Conservation (phyloP, 2,888 invertebrate genomes). For the Sericinus montela region DNA sequence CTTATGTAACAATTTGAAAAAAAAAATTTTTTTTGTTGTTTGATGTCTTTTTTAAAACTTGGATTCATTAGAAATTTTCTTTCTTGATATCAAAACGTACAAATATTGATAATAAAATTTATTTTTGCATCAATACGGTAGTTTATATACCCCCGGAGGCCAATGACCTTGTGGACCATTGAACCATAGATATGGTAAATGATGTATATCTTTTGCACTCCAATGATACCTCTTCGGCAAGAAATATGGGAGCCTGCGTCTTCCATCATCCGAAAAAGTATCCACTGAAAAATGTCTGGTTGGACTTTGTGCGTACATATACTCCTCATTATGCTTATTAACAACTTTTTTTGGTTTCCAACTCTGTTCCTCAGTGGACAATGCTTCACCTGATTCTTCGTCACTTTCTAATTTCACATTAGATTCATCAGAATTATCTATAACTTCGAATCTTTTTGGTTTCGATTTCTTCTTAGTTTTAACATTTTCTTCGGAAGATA, state of each 20-base stretch:
- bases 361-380: neutral
- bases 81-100: too few relatives aligned
- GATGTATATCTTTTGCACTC: slow-evolving; percentile 35
- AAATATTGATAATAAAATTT: too few relatives aligned
- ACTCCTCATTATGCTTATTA: neutral
- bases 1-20: too few relatives aligned
- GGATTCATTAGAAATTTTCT: too few relatives aligned
- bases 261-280: neutral
- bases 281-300: slow-evolving; percentile 15
- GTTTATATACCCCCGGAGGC: slow-evolving; percentile 22
- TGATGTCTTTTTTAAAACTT: too few relatives aligned
- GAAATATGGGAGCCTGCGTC: slow-evolving; percentile 39
- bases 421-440: slow-evolving; percentile 14
- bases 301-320: slow-evolving; percentile 28
- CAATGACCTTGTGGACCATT: slow-evolving; percentile 44
- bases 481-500: neutral
- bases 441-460: slow-evolving; percentile 19
- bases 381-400: neutral
- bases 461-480: neutral
- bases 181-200: slow-evolving; percentile 52
- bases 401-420: neutral
- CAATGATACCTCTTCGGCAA: slow-evolving; percentile 53
- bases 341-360: neutral
- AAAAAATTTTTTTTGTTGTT: too few relatives aligned
- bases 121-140: slow-evolving; percentile 22